phyloP scores from a whole-genome alignment of 2,888 invertebrate genomes.

The Philereme vetulata region DNA sequence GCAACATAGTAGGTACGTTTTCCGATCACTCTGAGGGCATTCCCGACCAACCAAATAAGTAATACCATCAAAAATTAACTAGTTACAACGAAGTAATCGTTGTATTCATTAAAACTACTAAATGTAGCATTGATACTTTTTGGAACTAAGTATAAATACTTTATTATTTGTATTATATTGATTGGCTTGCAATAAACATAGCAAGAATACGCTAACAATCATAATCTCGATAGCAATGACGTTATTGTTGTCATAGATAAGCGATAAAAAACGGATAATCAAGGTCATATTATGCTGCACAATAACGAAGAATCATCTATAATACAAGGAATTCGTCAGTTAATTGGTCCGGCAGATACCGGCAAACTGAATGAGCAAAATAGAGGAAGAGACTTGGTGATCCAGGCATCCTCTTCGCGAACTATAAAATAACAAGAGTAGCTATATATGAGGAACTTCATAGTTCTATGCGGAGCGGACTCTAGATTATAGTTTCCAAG shows the following conservation, averaged over 20 bases:
- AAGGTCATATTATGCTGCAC: slow-evolving; percentile 41
- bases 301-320: slow-evolving; percentile 20
- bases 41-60: no score
- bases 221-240: slow-evolving; percentile 22
- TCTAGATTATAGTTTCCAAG: slow-evolving; percentile 28
- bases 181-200: no score
- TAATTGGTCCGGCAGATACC: background rate
- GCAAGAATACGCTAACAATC: background rate
- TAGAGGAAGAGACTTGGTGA: slow-evolving; percentile 54
- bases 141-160: no score
- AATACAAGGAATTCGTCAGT: slow-evolving; percentile 1
- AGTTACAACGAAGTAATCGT: no score
- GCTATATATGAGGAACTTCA: slow-evolving; percentile 18
- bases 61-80: no score
- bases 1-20: background rate
- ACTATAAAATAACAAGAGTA: slow-evolving; percentile 42
- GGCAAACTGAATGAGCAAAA: slow-evolving; percentile 39
- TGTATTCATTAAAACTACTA: no score
- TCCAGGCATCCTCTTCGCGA: slow-evolving; percentile 59
- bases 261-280: slow-evolving; percentile 47
- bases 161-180: no score
- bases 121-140: no score
- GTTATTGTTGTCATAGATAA: slow-evolving; percentile 45
- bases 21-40: no score
- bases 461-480: slow-evolving; percentile 22